Conservation (phyloP, 2,113 vertebrate species). For the Electrona antarctica region DNA sequence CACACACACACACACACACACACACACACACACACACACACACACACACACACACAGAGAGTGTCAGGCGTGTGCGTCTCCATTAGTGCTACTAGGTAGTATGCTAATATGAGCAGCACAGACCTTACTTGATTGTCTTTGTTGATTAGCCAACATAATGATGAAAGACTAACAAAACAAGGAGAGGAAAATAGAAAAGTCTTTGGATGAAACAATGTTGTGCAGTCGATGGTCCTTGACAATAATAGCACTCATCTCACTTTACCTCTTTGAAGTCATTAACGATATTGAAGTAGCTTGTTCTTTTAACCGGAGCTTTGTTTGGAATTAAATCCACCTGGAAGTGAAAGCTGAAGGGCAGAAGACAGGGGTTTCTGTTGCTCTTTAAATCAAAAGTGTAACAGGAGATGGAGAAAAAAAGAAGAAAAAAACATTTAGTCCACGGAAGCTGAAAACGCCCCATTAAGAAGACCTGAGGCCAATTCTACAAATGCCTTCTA, state of each 20-base stretch:
- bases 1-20: too few species aligned
- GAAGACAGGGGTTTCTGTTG: neutral
- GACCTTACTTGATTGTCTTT: conserved; percentile 17
- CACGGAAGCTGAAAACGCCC: neutral
- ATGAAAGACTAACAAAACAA: too few species aligned
- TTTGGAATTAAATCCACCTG: conserved; percentile 28
- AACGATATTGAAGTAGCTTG: conserved; percentile 12
- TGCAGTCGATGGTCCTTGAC: conserved; percentile 11
- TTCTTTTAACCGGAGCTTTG: conserved; percentile 32
- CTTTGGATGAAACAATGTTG: too few species aligned
- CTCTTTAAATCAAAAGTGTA: neutral
- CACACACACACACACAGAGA: too few species aligned
- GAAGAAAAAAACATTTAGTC: conserved; percentile 23
- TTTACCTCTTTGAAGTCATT: conserved; percentile 14
- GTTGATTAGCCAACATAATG: conserved; percentile 2
- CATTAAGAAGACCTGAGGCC: too few species aligned
- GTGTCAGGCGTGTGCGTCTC: too few species aligned
- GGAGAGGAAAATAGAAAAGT: too few species aligned
- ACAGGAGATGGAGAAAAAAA: conserved; percentile 9
- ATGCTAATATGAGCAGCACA: too few species aligned
- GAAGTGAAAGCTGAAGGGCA: neutral
- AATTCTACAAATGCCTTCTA: too few species aligned
- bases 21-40: too few species aligned
- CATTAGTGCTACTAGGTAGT: too few species aligned
- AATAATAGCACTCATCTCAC: conserved; percentile 1